Percentiles rank a stretch among this genome's conserved stretches.
Conservation (phyloP, 2,113 vertebrate species). For the Prolemur simus region DNA sequence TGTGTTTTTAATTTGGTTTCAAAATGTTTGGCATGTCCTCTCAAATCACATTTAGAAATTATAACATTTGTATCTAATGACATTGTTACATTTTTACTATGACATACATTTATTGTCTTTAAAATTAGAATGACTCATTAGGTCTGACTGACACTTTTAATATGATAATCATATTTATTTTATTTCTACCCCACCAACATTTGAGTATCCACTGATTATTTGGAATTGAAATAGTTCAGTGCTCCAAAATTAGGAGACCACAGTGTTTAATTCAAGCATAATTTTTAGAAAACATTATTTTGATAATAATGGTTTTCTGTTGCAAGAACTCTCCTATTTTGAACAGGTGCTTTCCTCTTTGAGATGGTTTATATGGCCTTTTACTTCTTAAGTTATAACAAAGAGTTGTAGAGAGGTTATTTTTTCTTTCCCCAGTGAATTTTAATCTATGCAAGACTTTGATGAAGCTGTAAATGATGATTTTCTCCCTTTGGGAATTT, state of each 20-base stretch:
- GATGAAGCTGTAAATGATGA: neutral
- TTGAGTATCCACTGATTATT: neutral
- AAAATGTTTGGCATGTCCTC: neutral
- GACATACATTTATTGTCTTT: neutral
- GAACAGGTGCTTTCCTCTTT: neutral
- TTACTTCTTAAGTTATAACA: neutral
- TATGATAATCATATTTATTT: neutral
- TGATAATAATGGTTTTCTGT: neutral
- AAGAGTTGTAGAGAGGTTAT: neutral
- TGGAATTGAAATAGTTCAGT: neutral
- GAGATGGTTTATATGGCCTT: neutral
- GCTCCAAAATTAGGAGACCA: neutral
- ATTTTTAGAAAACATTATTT: neutral
- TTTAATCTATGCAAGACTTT: constrained; percentile 1
- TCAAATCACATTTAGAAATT: neutral
- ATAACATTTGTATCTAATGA: neutral
- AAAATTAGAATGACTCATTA: neutral
- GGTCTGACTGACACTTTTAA: neutral
- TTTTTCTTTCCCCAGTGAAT: neutral
- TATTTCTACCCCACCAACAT: neutral
- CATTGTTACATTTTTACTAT: neutral
- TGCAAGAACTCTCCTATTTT: neutral
- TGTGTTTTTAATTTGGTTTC: neutral
- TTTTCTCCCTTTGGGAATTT: neutral
- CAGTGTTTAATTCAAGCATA: neutral